Conservation (phyloP, 2,113 vertebrate genomes). For the Solenodon paradoxus region DNA sequence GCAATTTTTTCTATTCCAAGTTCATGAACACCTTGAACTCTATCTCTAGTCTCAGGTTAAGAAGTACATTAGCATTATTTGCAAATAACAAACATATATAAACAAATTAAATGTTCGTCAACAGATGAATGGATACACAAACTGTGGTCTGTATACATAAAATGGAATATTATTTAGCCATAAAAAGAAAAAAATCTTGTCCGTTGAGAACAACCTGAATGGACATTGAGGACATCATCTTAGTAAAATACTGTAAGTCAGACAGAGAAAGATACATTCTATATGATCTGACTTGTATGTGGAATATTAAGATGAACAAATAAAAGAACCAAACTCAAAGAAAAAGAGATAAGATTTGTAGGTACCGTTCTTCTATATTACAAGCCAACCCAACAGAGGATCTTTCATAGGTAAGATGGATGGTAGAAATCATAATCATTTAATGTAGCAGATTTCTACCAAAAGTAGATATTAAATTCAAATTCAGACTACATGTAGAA, state of each 20-base stretch:
- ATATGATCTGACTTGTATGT: not conserved
- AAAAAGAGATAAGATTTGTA: not conserved
- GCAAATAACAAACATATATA: not conserved
- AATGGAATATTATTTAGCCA: not conserved
- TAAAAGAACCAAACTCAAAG: not conserved
- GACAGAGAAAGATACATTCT: too few species aligned
- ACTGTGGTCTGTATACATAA: too few species aligned
- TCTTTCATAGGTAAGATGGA: not conserved
- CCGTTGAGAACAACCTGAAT: not conserved
- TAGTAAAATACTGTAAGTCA: too few species aligned
- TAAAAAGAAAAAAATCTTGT: not conserved
- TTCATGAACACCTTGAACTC: not conserved
- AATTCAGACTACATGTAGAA: not conserved
- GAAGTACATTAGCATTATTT: not conserved
- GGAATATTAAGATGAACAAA: not conserved
- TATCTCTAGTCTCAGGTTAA: not conserved
- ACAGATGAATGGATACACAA: too few species aligned
- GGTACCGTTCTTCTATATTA: too few species aligned
- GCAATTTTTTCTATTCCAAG: not conserved
- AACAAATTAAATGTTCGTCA: not conserved
- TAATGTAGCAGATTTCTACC: not conserved
- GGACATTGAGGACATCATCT: too few species aligned
- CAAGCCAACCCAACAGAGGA: not conserved
- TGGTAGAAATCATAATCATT: not conserved
- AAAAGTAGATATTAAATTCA: slow-evolving; percentile 1